A percentile compares a stretch with the other conserved stretches of the same genome.
phyloP scores from a whole-genome alignment of 1,140 invertebrate species.

The Dendrolimus punctatus region DNA sequence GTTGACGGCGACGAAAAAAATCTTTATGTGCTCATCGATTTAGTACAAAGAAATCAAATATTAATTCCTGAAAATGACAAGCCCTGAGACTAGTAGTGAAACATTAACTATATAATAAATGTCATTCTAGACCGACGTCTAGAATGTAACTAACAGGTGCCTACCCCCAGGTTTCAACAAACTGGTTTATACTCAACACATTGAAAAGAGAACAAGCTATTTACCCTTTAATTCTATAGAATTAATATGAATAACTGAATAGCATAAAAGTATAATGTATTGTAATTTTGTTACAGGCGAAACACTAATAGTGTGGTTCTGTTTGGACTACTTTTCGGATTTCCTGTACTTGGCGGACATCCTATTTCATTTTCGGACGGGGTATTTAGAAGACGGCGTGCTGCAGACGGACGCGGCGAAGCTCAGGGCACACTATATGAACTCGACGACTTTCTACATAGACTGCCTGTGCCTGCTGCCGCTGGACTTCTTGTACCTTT shows the following conservation, averaged over 20 bases:
- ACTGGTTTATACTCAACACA: too few relatives aligned
- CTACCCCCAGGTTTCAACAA: too few relatives aligned
- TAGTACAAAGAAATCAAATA: too few relatives aligned
- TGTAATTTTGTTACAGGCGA: conserved; percentile 76
- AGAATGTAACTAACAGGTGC: too few relatives aligned
- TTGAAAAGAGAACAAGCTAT: neutral
- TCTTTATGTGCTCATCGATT: too few relatives aligned
- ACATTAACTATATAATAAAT: too few relatives aligned
- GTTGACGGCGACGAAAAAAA: too few relatives aligned
- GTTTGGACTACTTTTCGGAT: conserved; percentile 96
- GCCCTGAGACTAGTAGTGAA: too few relatives aligned
- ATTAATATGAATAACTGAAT: conserved; percentile 1
- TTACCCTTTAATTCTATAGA: neutral
- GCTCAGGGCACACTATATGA: conserved; percentile 97
- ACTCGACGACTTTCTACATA: conserved; percentile 98
- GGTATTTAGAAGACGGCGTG: conserved; percentile 96
- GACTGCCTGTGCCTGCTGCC: conserved; percentile 98
- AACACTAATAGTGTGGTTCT: conserved; percentile 95
- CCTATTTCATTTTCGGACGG: conserved; percentile 96
- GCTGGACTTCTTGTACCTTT: conserved; percentile 97
- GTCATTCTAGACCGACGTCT: too few relatives aligned
- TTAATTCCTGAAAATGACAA: too few relatives aligned
- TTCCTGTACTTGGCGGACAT: conserved; percentile 97
- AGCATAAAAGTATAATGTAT: neutral
- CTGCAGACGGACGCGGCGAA: conserved; percentile 96